Evolutionary conservation across 2,797 vertebrate species (phyloP), one percentile per base, ranked within the genome.

Genomic region (Sebastes paucispinis): DNA sequence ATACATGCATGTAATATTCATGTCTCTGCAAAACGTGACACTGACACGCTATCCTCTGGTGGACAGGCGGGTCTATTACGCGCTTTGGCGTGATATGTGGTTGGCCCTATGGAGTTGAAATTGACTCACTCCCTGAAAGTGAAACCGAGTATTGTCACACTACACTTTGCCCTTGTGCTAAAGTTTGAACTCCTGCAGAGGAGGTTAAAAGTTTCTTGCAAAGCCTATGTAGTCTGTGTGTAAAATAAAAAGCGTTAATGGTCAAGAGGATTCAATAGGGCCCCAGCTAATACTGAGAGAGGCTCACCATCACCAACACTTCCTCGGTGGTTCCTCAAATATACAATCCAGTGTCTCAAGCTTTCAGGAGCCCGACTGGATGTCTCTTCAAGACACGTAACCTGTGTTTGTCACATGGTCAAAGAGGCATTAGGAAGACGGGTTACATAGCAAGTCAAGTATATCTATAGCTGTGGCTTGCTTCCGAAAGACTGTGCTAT

Each of bases 151-250:
- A 55, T 36, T 27, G 24, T 57, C 32, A 20, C 27, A 1, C 4
- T 66, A 29, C 64, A 54, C 27, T 59, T 20, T 71, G 55, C 25
- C 36, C 3, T 54, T 57, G 32, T 7, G 55, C 13, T 5, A 25
- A 24, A 7, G 34, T 24, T 55, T 34, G 12, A 50, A 97, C 97
- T 94, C 78, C 96, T 97, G 50, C 96, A 95, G 32, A 97, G 96
- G 62, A 96, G 97, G 77, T 96, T 97, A 83, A 97, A 96, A 18
- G 92, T 92, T 97, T 97, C 77, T 97, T 97, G 92, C 93, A 96
- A 39, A 32, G 62, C 5, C 95, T 64, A 22, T 34, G 20, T 32
- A n/a, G 55, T 25, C 9, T 27, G 58, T 73, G 54, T 63, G 50
- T 25, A 9, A 43, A 24, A 34, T 16, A 54, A 16, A 64, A 63